These are phyloP conservation scores for Neomonachus schauinslandi DNA, from an alignment of 2,113 vertebrate genomes.

Conservation along the genomic window DNA sequence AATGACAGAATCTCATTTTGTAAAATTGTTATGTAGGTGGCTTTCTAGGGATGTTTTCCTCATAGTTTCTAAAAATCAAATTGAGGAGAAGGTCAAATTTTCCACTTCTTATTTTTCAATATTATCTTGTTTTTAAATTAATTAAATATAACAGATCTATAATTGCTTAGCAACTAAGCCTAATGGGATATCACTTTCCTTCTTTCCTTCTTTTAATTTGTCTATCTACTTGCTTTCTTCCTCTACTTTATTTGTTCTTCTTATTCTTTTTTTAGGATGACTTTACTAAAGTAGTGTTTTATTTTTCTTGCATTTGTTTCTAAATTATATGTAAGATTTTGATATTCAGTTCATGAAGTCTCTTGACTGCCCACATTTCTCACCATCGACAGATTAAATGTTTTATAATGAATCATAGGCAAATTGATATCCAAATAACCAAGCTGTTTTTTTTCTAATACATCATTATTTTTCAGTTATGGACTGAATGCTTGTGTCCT, in stretches of 20 bases:
- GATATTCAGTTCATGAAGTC: neutral
- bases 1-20: constrained; percentile 3
- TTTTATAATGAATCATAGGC: neutral
- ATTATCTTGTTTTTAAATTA: neutral
- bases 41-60: neutral
- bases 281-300: neutral
- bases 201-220: neutral
- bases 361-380: neutral
- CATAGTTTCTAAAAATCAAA: neutral
- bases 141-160: neutral
- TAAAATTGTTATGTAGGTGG: neutral
- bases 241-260: neutral
- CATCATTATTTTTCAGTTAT: neutral
- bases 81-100: neutral
- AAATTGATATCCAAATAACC: neutral
- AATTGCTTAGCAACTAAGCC: neutral
- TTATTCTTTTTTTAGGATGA: neutral
- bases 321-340: neutral
- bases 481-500: neutral
- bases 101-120: neutral
- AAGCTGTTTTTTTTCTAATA: neutral
- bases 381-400: neutral
- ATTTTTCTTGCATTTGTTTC: neutral
- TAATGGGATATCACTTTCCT: neutral
- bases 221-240: neutral